Conservation (phyloP, 92 coral and sea anemone genomes). For the Montipora capitata region DNA sequence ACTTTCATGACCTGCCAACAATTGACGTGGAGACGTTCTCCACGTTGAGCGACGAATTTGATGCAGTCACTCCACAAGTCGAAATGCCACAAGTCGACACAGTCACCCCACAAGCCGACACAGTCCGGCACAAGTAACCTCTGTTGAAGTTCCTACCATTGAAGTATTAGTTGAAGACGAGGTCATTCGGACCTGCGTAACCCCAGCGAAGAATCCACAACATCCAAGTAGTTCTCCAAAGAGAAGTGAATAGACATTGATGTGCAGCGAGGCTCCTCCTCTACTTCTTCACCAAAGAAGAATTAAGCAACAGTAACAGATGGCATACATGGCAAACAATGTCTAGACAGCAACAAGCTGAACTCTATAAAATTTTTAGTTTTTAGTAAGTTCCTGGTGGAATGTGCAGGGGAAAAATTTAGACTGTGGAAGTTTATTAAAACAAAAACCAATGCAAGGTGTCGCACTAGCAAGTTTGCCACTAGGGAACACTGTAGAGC, state of each 20-base stretch:
- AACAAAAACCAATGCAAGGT: too few relatives aligned
- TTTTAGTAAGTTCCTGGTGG: too few relatives aligned
- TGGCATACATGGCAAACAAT: slow-evolving; percentile 1
- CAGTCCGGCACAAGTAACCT: slow-evolving; percentile 1
- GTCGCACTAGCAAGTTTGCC: too few relatives aligned
- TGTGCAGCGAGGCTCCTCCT: slow-evolving; percentile 9
- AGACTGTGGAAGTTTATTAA: too few relatives aligned
- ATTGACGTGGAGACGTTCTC: too few relatives aligned
- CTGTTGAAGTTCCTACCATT: not conserved
- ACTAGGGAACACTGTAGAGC: too few relatives aligned
- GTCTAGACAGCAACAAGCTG: too few relatives aligned
- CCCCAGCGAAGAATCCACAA: slow-evolving; percentile 4
- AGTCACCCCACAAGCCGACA: not conserved
- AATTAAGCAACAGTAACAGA: slow-evolving; percentile 7
- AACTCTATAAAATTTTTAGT: too few relatives aligned
- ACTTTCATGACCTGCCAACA: too few relatives aligned
- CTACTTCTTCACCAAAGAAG: slow-evolving; percentile 18
- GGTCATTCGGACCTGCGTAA: slow-evolving; percentile 1
- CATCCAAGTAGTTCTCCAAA: not conserved
- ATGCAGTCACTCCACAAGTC: too few relatives aligned
- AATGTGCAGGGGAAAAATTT: too few relatives aligned
- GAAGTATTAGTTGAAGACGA: slow-evolving; percentile 5
- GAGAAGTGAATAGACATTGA: not conserved
- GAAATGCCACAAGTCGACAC: not conserved
- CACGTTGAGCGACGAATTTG: too few relatives aligned